A percentile compares a stretch with the other conserved stretches of the same genome.
Conservation (phyloP, 2,797 vertebrate genomes). For the Mus caroli region DNA sequence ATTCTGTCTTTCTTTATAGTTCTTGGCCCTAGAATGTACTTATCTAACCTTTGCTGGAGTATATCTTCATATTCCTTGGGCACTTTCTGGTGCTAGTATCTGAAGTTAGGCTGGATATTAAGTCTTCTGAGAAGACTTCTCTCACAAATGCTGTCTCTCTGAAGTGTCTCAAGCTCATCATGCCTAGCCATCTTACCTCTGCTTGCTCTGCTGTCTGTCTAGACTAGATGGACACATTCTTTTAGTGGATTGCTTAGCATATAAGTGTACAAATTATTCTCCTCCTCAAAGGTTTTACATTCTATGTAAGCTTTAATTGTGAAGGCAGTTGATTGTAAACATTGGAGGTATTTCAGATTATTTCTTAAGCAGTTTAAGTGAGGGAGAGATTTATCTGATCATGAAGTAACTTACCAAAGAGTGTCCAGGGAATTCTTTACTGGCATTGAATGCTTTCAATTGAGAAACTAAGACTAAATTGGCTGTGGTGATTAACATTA, state of each 20-base stretch:
- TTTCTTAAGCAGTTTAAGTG: background rate
- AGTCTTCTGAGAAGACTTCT: background rate
- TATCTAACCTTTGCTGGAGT: background rate
- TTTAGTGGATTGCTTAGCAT: background rate
- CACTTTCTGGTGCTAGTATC: background rate
- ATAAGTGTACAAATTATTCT: background rate
- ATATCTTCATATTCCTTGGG: background rate
- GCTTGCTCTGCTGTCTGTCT: background rate
- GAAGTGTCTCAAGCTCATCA: background rate
- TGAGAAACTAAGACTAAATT: background rate
- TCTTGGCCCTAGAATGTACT: background rate
- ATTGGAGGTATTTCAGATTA: background rate
- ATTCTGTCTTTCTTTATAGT: background rate
- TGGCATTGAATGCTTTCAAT: background rate
- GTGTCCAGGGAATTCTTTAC: background rate
- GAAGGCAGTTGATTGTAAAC: background rate
- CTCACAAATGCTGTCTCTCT: background rate
- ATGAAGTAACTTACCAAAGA: background rate
- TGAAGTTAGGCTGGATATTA: background rate
- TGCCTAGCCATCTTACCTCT: background rate
- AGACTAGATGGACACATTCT: background rate
- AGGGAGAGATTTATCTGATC: background rate
- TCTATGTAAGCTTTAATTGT: background rate
- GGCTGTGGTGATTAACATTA: background rate
- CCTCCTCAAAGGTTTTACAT: background rate